Conservation (phyloP, 1,140 invertebrate species). For the Calliopsis andreniformis region DNA sequence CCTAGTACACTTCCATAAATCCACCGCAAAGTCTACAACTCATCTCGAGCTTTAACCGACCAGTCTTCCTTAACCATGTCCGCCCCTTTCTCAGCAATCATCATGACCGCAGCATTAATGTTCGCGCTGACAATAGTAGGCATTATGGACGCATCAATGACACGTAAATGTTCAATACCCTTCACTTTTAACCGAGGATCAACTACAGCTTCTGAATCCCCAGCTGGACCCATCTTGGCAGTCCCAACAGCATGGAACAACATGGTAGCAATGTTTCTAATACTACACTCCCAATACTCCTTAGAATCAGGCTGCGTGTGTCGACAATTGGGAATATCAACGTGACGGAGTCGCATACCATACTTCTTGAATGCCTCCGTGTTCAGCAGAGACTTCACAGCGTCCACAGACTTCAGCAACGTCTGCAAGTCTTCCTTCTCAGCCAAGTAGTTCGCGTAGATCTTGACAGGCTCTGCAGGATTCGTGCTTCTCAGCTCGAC, state of each 20-base stretch:
- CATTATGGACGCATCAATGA: constrained; percentile 90
- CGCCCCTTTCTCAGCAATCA: constrained; percentile 90
- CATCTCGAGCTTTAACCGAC: not conserved
- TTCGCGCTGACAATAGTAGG: constrained; percentile 89
- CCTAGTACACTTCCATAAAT: too few species aligned
- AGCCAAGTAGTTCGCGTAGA: constrained; percentile 87
- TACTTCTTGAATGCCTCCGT: constrained; percentile 70
- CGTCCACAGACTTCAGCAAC: constrained; percentile 64
- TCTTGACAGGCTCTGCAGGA: constrained; percentile 85
- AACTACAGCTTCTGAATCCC: constrained; percentile 85
- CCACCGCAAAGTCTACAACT: not conserved
- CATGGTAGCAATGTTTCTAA: constrained; percentile 77
- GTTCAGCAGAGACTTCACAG: constrained; percentile 51
- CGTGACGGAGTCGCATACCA: constrained; percentile 37
- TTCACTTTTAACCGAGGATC: constrained; percentile 88
- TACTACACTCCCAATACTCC: constrained; percentile 82
- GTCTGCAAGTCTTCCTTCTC: constrained; percentile 80
- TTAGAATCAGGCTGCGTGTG: constrained; percentile 66
- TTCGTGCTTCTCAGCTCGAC: constrained; percentile 82
- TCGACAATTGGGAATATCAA: constrained; percentile 56
- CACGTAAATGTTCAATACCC: constrained; percentile 86
- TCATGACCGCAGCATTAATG: constrained; percentile 89
- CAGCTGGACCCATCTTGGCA: constrained; percentile 82
- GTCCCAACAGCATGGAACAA: constrained; percentile 80
- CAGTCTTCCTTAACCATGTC: constrained; percentile 80